These are phyloP conservation scores for Psilopogon haemacephalus DNA, from an alignment of 2,113 vertebrate genomes.

Conservation along the genomic window DNA sequence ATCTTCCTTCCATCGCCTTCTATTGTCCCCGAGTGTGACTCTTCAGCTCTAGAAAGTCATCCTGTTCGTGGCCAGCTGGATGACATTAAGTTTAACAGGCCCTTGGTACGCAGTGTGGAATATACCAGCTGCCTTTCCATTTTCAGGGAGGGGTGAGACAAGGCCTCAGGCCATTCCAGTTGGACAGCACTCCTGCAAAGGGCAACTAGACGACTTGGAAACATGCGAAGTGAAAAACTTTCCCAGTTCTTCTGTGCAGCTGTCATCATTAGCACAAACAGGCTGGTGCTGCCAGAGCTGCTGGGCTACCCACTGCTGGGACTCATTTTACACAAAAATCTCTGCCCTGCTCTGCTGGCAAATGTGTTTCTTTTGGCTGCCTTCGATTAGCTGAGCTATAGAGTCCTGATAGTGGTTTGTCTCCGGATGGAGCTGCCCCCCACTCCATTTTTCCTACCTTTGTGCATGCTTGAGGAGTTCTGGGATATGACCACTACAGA, in stretches of 20 bases:
- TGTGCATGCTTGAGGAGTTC: background rate
- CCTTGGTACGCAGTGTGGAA: background rate
- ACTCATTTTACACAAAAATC: background rate
- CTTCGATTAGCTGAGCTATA: background rate
- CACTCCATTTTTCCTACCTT: background rate
- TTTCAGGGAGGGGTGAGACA: slow-evolving; percentile 27
- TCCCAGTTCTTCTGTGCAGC: slow-evolving; percentile 50
- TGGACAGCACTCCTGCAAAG: slow-evolving; percentile 12
- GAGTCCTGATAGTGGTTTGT: background rate
- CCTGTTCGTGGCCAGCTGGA: background rate
- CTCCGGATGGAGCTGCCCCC: background rate
- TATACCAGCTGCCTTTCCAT: slow-evolving; percentile 47
- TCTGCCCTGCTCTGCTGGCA: background rate
- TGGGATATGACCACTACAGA: background rate
- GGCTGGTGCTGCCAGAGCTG: slow-evolving; percentile 40
- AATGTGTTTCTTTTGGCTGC: background rate
- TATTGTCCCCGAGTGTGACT: background rate
- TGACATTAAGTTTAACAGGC: slow-evolving; percentile 26
- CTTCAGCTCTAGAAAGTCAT: background rate
- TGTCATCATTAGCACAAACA: slow-evolving; percentile 49
- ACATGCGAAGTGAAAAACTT: slow-evolving; percentile 8
- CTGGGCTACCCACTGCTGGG: slow-evolving; percentile 15
- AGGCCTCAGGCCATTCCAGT: slow-evolving; percentile 35
- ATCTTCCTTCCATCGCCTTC: slow-evolving; percentile 1
- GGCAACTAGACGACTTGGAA: slow-evolving; percentile 28